Base-by-base conservation (phyloP, 2,888 invertebrate species). In the Trissonchulus sp. region DNA sequence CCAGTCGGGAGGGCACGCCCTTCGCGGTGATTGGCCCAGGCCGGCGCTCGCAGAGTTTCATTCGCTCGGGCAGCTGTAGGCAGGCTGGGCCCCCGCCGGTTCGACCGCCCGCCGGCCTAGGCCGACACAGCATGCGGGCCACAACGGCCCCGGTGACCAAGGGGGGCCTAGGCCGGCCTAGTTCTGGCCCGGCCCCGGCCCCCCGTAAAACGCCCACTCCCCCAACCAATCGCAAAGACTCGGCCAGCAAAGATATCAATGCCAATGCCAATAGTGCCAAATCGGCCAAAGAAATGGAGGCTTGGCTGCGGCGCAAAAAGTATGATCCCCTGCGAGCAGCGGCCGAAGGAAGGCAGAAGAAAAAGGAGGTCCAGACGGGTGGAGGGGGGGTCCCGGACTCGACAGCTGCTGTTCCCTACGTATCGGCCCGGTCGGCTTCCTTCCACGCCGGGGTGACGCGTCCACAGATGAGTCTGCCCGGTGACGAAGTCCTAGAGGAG, bases 261-360 rank as follows among this genome's bases (percentile, higher is more conserved):
- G 3, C 3, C 18, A 3, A 15, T 15, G 30, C 18, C 65, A 65
- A 28, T 8, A 65, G 30, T 3, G 15, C 30, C n/a, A n/a, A n/a
- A n/a, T n/a, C n/a, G n/a, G 23, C 8, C 8, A 8, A 8, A 2
- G 69, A 93, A 83, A 90, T 93, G 88, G 93, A 93, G 85, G 95
- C 95, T 87, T 97, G 96, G 96, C 93, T 94, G 84, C 89, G 96
- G 76, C 88, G 97, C 78, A 95, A 95, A 81, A 93, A 92, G 80
- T 97, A 97, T 86, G 94, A 97, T 87, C 96, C 96, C 36, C 91
- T 93, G 89, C 92, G 91, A 85, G 93, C 95, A 0, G 95, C 94
- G 0, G 93, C 93, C 31, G 93, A 94, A 84, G 94, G 92, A 34
- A 76, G 73, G 36, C 90, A 89, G 82, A 79, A 79, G 74, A 85